Percentiles rank a stretch among this genome's conserved stretches.
These are phyloP conservation scores for Protaetia brevitarsis DNA, from an alignment of 1,140 invertebrate genomes.

Conservation along the genomic window DNA sequence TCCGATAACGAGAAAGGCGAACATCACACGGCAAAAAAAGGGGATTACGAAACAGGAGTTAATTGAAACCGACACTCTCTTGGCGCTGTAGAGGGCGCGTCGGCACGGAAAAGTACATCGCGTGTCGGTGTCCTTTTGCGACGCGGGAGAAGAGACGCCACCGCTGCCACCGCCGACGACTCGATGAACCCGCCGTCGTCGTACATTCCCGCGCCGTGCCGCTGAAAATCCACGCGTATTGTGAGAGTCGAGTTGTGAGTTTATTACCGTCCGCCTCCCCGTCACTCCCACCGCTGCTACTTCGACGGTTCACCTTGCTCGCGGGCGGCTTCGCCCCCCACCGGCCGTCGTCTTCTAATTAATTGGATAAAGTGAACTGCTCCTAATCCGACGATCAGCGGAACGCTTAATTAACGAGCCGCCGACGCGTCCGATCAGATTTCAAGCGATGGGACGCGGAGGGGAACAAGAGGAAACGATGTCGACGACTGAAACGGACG, in stretches of 20 bases:
- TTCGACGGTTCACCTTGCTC: slow-evolving; percentile 19
- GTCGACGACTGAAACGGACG: too few species aligned
- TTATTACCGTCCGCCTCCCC: slow-evolving; percentile 30
- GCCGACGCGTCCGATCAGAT: slow-evolving; percentile 27
- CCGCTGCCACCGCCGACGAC: neutral
- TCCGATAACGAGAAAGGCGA: neutral
- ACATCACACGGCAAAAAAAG: neutral
- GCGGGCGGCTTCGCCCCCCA: slow-evolving; percentile 24
- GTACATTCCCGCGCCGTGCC: too few species aligned
- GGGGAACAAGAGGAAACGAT: too few species aligned
- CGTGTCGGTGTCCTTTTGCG: neutral
- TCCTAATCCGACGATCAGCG: slow-evolving; percentile 35
- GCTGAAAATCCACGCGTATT: too few species aligned
- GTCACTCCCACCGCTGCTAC: neutral
- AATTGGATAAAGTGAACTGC: slow-evolving; percentile 35
- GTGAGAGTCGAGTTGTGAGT: too few species aligned
- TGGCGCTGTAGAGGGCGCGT: neutral
- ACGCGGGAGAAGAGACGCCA: neutral
- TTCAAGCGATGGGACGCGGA: slow-evolving; percentile 21
- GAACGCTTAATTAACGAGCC: slow-evolving; percentile 34
- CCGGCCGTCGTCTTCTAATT: slow-evolving; percentile 28
- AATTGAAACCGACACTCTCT: slow-evolving; percentile 5
- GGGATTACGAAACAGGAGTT: slow-evolving; percentile 1
- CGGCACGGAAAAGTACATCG: neutral
- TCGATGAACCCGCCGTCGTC: neutral